phyloP scores from a whole-genome alignment of 2,888 invertebrate species.

The Hyposoter dolosus region DNA sequence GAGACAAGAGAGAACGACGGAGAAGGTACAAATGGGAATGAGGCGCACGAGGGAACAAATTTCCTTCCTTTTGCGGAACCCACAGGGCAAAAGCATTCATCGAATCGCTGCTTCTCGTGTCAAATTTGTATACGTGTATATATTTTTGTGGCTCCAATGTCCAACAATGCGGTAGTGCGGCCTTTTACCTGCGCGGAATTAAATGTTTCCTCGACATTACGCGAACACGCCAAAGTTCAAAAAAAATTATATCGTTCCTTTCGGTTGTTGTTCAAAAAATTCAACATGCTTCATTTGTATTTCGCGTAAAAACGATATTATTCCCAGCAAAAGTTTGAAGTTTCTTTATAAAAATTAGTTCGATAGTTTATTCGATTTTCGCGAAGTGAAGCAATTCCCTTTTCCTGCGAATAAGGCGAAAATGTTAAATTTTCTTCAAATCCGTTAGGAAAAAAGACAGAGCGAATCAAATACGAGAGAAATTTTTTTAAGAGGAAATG shows the following conservation, averaged over 20 bases:
- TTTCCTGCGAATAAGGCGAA: neutral
- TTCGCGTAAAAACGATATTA: neutral
- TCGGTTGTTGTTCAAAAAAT: neutral
- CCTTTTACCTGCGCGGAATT: constrained; percentile 65
- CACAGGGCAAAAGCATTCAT: constrained; percentile 41
- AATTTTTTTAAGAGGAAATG: neutral
- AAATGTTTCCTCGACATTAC: constrained; percentile 35
- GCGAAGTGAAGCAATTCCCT: neutral
- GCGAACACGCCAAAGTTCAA: constrained; percentile 6
- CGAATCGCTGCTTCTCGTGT: constrained; percentile 10
- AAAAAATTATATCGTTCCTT: neutral
- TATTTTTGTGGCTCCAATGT: neutral
- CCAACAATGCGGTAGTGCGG: constrained; percentile 47
- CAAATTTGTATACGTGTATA: constrained; percentile 19
- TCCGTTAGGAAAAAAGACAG: neutral
- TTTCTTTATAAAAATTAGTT: no score
- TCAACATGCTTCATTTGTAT: neutral
- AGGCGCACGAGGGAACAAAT: constrained; percentile 42
- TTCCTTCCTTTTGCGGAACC: constrained; percentile 32
- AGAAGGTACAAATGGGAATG: constrained; percentile 17
- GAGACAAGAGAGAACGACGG: constrained; percentile 29
- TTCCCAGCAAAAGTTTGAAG: no score
- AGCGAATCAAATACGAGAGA: neutral
- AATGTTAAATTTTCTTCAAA: neutral
- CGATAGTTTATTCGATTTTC: no score